phyloP scores from a whole-genome alignment of 2,113 vertebrate genomes.

The Raja brachyura region DNA sequence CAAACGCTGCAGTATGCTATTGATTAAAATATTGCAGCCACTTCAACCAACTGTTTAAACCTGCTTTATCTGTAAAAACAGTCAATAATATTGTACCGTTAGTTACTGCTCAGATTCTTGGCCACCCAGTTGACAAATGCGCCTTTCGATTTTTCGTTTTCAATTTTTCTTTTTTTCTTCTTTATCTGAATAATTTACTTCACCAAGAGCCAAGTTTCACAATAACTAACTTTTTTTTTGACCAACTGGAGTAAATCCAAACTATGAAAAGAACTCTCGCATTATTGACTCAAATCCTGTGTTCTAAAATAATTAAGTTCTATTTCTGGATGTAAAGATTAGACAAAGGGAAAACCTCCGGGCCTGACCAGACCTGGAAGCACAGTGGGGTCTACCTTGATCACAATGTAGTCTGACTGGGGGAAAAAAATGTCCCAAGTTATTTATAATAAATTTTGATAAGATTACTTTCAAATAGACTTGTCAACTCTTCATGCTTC shows the following conservation, averaged over 20 bases:
- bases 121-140: constrained; percentile 1
- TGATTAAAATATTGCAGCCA: not conserved
- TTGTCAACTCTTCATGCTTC: not conserved
- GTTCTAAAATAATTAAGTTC: constrained; percentile 34
- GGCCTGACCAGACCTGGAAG: not conserved
- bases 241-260: constrained; percentile 31
- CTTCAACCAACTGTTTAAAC: not conserved
- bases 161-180: not conserved
- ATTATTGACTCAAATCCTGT: constrained; percentile 30
- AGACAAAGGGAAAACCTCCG: not conserved
- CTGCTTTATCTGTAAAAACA: not conserved
- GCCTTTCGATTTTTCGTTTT: not conserved
- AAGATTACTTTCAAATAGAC: constrained; percentile 31
- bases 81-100: not conserved
- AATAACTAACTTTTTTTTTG: constrained; percentile 13
- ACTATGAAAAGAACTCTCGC: constrained; percentile 22
- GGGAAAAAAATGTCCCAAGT: not conserved
- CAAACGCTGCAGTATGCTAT: too few species aligned
- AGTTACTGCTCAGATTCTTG: not conserved
- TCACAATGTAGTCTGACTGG: constrained; percentile 21
- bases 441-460: constrained; percentile 33
- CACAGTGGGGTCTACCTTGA: not conserved
- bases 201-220: not conserved
- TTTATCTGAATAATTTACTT: constrained; percentile 28
- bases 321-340: constrained; percentile 32